Evolutionary conservation across 2,888 invertebrate species (phyloP), one percentile per base, ranked within the genome.

Genomic region (Bembecia ichneumoniformis): DNA sequence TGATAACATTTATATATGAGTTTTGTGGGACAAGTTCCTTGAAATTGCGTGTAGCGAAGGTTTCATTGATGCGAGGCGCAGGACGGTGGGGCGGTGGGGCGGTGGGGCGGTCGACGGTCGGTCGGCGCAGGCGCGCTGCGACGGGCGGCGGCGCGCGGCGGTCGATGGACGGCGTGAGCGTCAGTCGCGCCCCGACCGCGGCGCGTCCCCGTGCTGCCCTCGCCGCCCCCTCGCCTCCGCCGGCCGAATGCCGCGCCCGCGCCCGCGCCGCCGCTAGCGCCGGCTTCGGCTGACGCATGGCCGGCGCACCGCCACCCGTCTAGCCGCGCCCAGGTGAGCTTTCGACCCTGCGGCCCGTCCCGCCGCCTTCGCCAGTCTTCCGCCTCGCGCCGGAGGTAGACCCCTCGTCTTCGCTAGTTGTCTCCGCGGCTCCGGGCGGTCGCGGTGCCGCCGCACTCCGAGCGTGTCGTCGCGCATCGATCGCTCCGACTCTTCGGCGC

Each of bases 81-180:
- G 74, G 74, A 77, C 77, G 78, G 76, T 78, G 72, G 78, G 74
- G 75, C 78, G 77, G 74, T n/a, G n/a, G n/a, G n/a, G n/a, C n/a
- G n/a, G n/a, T n/a, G n/a, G n/a, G n/a, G n/a, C n/a, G n/a, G n/a
- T n/a, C 75, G 77, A 71, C 49, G 48, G 52, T 46, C 46, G 36
- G 49, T 17, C 47, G 40, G 16, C 54, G 51, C 54, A 35, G 44
- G 50, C 51, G 47, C 50, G 35, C 13, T 46, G 43, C 43, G 52
- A 50, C 51, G 52, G 53, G 56, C 61, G 57, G 55, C 55, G 52
- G 56, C 54, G 55, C 52, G 52, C 51, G 54, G 60, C 58, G 56
- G 58, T 62, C 61, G 57, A 60, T 56, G 57, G 53, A 55, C 56
- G 50, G 52, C 50, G 55, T 56, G 58, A 47, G 64, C 64, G 48